Evolutionary conservation across 2,888 invertebrate genomes (phyloP).

Genomic region (Agrilus biguttatus): DNA sequence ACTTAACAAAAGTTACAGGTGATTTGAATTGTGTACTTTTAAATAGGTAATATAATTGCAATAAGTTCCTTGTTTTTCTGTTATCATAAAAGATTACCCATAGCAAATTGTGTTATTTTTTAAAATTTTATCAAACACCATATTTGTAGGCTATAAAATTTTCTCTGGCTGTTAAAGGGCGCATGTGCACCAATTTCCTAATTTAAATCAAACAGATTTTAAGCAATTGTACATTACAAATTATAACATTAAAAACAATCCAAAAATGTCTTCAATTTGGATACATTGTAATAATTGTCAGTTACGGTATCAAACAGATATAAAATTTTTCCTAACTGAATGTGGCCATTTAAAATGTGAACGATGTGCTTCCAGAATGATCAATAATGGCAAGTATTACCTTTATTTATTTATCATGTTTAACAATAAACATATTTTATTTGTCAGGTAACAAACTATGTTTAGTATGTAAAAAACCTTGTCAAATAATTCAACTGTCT

Average conservation of each 20-base stretch:
- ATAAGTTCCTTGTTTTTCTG: too few species aligned
- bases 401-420: too few species aligned
- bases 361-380: conserved; percentile 16
- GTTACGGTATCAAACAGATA: conserved; percentile 10
- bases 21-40: too few species aligned
- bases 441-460: conserved; percentile 15
- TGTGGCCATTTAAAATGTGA: conserved; percentile 26
- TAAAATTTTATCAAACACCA: too few species aligned
- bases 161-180: too few species aligned
- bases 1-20: too few species aligned
- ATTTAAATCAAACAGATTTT: too few species aligned
- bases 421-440: background rate
- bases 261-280: conserved; percentile 18
- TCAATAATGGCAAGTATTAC: conserved; percentile 12
- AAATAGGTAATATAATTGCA: too few species aligned
- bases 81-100: too few species aligned
- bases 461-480: conserved; percentile 17
- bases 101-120: too few species aligned
- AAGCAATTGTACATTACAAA: background rate
- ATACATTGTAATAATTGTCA: conserved; percentile 28
- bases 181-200: too few species aligned
- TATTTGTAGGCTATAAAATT: too few species aligned
- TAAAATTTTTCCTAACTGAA: conserved; percentile 21
- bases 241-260: background rate
- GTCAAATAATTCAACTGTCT: conserved; percentile 14